Percentiles rank a stretch among this genome's conserved stretches.
These are phyloP conservation scores for Sarcophaga bullata DNA, from an alignment of 1,140 invertebrate species.

Conservation along the genomic window DNA sequence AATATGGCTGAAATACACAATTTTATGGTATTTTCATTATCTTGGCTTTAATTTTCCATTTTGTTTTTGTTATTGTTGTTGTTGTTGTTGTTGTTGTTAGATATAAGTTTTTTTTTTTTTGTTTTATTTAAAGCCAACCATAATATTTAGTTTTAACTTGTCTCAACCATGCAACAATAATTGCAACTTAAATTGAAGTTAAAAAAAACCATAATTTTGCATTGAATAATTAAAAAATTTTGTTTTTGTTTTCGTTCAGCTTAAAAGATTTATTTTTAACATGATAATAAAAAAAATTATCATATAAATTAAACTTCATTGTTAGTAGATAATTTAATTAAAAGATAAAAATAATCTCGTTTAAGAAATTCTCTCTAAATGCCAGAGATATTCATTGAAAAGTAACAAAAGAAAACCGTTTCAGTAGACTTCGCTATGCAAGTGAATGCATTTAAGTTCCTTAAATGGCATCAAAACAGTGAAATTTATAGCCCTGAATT, in stretches of 20 bases:
- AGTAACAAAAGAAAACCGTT: too few species aligned
- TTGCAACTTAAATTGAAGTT: neutral
- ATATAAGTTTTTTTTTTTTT: neutral
- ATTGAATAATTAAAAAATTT: neutral
- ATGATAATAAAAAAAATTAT: constrained; percentile 12
- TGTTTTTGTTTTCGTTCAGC: neutral
- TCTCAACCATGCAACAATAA: neutral
- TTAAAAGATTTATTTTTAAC: neutral
- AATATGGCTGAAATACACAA: neutral
- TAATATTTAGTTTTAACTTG: neutral
- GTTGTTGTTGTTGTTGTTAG: neutral
- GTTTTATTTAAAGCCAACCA: neutral
- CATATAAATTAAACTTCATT: constrained; percentile 9
- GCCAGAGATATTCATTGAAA: too few species aligned
- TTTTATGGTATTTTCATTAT: constrained; percentile 12
- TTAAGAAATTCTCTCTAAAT: too few species aligned
- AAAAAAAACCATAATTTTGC: neutral
- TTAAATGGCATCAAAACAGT: too few species aligned
- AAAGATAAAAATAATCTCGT: neutral
- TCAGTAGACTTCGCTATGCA: too few species aligned
- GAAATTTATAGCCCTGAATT: too few species aligned
- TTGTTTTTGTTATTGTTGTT: neutral
- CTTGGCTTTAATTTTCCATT: constrained; percentile 18
- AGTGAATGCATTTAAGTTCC: too few species aligned
- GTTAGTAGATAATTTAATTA: neutral